A percentile compares a stretch with the other conserved stretches of the same genome.
Evolutionary conservation across 2,113 vertebrate species (phyloP).

Genomic region (Todiramphus chloris): DNA sequence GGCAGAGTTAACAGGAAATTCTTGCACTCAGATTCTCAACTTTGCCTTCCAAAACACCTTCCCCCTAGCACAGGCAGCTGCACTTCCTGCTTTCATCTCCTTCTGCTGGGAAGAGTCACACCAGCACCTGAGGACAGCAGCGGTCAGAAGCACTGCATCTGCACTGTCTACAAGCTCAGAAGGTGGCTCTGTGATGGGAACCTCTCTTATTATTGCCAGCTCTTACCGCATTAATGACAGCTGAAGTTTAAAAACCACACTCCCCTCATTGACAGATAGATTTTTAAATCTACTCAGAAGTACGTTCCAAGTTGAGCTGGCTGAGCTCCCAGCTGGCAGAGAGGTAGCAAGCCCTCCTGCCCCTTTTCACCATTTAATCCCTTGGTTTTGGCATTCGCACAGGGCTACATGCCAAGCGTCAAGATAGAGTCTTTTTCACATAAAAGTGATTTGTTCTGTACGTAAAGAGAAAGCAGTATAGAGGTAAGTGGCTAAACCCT

Average conservation of each 20-base stretch:
- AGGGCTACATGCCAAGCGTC: slow-evolving; percentile 15
- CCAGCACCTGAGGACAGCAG: not conserved
- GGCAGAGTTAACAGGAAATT: not conserved
- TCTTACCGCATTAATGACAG: not conserved
- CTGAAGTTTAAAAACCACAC: slow-evolving; percentile 20
- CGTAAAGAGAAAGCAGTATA: not conserved
- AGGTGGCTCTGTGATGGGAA: not conserved
- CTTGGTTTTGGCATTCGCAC: slow-evolving; percentile 19
- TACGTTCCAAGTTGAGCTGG: not conserved
- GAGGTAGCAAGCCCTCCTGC: not conserved
- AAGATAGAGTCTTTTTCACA: slow-evolving; percentile 37
- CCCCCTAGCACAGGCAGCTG: not conserved
- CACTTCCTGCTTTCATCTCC: not conserved
- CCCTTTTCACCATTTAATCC: slow-evolving; percentile 56
- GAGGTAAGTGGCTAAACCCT: not conserved
- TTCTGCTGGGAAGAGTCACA: not conserved
- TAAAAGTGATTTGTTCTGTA: not conserved
- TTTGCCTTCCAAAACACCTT: not conserved
- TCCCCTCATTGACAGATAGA: not conserved
- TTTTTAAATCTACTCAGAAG: slow-evolving; percentile 20
- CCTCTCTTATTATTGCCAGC: not conserved
- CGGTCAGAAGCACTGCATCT: not conserved
- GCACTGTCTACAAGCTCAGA: not conserved
- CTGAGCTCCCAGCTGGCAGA: slow-evolving; percentile 41
- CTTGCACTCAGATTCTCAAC: not conserved